phyloP scores from a whole-genome alignment of 2,888 invertebrate species.

The Hermaeophaga mercurialis region DNA sequence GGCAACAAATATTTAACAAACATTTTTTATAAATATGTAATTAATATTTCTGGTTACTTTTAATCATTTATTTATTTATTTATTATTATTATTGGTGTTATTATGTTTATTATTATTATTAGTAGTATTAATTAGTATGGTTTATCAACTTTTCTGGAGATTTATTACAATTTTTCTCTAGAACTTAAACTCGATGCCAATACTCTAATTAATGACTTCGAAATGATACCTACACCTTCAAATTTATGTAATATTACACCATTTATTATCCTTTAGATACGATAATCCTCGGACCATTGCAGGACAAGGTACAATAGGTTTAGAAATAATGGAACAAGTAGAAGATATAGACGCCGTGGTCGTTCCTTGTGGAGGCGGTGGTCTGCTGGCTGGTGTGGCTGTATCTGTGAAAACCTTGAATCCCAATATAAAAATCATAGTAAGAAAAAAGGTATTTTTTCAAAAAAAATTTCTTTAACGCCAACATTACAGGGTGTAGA shows the following conservation, averaged over 20 bases:
- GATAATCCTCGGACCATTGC: slow-evolving; percentile 96
- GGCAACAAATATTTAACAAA: too few species aligned
- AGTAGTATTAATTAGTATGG: too few species aligned
- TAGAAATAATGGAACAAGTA: slow-evolving; percentile 92
- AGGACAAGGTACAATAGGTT: slow-evolving; percentile 91
- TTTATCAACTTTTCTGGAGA: too few species aligned
- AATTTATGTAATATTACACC: too few species aligned
- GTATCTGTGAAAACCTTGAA: slow-evolving; percentile 86
- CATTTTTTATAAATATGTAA: too few species aligned
- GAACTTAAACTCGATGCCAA: too few species aligned
- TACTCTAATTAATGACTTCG: too few species aligned
- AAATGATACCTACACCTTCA: slow-evolving; percentile 2
- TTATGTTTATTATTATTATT: too few species aligned
- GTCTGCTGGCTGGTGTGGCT: slow-evolving; percentile 88
- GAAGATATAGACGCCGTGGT: slow-evolving; percentile 82
- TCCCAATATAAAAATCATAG: slow-evolving; percentile 84
- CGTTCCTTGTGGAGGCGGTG: slow-evolving; percentile 94
- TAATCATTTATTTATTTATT: too few species aligned
- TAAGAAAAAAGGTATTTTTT: slow-evolving; percentile 62
- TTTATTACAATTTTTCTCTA: too few species aligned
- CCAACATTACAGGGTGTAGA: slow-evolving; percentile 74
- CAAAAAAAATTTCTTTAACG: background rate
- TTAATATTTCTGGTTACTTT: too few species aligned
- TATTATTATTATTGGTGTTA: too few species aligned
- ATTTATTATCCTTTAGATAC: slow-evolving; percentile 65